Base-by-base conservation (phyloP, 2,113 vertebrate genomes). In the Spheniscus mendiculus region DNA sequence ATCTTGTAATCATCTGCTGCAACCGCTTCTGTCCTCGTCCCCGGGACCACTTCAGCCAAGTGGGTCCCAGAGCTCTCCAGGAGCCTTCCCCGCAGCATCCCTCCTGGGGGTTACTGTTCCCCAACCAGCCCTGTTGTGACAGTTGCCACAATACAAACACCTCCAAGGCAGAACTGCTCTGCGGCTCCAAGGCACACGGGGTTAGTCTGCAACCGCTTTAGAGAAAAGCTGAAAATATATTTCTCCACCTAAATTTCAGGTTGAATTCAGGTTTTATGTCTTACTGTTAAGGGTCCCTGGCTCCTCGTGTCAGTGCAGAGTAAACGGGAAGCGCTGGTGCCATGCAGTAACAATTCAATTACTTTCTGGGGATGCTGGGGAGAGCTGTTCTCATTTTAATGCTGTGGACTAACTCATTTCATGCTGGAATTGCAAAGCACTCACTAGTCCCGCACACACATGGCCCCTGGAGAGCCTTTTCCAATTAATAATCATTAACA, bases 401-500 rank as follows among this genome's bases (percentile, higher is more conserved):
- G 96, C 95, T 34, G 66, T 2, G 9, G 74, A 93, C 95, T 44
- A 82, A 65, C 97, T 96, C 91, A 89, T 93, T 96, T 96, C 96
- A 93, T 95, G 96, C 89, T 91, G 97, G 90, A 96, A 96, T 94
- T 91, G 91, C 91, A 96, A 85, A 96, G 87, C 87, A 23, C 65
- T 96, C 89, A 4, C 70, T 65, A 76, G 91, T 94, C 93, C 96
- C 25, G 0, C 77, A 79, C 81, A 91, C 81, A 76, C 73, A 5
- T 6, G 15, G 91, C 91, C 97, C 95, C 95, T 42, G 81, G 96
- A 96, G 96, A 97, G 87, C 61, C 61, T 93, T 87, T 96, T 96
- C 93, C 97, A 93, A 97, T 97, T 97, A 97, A 96, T 97, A 94
- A 97, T 79, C 96, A 95, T 96, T 97, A 96, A 96, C 95, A 96